Base-by-base conservation (phyloP, 1,140 invertebrate genomes). In the Calycopis cecrops region DNA sequence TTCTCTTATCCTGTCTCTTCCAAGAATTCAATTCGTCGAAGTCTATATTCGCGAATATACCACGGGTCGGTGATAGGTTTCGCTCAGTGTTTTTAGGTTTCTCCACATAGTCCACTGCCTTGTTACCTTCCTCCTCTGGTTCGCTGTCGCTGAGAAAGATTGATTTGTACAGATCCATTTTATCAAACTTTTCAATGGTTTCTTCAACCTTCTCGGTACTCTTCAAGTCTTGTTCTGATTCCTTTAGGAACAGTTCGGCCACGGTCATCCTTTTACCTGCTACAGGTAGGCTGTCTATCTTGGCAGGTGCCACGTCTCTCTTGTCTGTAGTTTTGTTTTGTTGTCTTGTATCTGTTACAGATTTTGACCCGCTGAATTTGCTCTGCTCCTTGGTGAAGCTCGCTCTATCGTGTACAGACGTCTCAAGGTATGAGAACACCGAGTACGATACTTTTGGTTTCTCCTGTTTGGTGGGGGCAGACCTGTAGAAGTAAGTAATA, bases 11-110 rank as follows among this genome's bases (percentile, higher is more conserved):
- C 12, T 42, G 42, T 59, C 87, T 86, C 50, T 81, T 82, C 77
- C 87, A 90, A 11, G 85, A 84, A 53, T 88, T 84, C 0, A 92
- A 63, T 69, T 81, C 85, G 59, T 92, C 91, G 10, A 93, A 88
- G 81, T 94, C 92, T 17, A 95, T 79, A 59, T 93, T 92, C 0
- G 93, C 92, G 68, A 95, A 95, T 52, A 94, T 93, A 1, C 93
- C 93, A 57, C 91, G 87, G 0, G 92, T 91, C 1, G 92, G 92
- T 4, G 92, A 93, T 9, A 80, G 89, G 55, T 93, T 94, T 51
- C 92, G 88, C 60, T 91, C 79, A 0, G 87, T 48, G 71, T 81
- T 85, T 56, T 71, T 76, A 4, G 77, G 73, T 57, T 56, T 65
- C 16, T 79, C 79, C 10, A 70, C 54, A 52, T 73, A 79, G 56